Evolutionary conservation across 2,113 vertebrate genomes (phyloP).

Genomic region (Alosa alosa): DNA sequence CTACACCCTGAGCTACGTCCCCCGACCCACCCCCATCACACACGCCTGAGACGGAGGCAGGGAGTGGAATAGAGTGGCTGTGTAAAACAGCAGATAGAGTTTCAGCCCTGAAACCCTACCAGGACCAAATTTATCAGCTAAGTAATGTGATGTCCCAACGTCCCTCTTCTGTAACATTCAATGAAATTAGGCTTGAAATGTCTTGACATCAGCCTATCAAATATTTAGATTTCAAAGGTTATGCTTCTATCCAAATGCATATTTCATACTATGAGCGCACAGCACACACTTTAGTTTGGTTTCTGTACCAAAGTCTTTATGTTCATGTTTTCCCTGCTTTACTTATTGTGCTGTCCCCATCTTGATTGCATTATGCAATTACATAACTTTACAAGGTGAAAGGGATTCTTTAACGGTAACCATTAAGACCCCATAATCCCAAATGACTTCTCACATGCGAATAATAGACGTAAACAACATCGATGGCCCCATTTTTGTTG

Average conservation of each 20-base stretch:
- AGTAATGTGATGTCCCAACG: neutral
- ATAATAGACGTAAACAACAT: slow-evolving; percentile 1
- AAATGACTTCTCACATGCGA: neutral
- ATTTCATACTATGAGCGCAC: neutral
- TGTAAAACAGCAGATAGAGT: neutral
- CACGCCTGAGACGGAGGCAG: neutral
- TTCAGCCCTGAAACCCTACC: neutral
- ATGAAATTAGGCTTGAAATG: neutral
- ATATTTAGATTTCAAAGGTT: neutral
- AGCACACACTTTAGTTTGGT: neutral
- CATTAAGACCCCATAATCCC: neutral
- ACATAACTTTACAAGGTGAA: slow-evolving; percentile 7
- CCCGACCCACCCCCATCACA: neutral
- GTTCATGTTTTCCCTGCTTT: neutral
- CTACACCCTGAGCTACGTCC: neutral
- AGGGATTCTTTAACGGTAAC: neutral
- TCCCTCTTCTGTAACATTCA: neutral
- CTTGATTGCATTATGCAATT: neutral
- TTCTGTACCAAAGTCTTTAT: neutral
- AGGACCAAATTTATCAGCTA: neutral
- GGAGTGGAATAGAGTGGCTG: neutral
- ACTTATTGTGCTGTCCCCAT: neutral
- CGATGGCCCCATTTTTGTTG: neutral
- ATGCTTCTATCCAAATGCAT: neutral
- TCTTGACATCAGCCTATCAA: neutral